These are phyloP conservation scores for Leuciscus idus DNA, from an alignment of 2,113 vertebrate species.

Conservation along the genomic window DNA sequence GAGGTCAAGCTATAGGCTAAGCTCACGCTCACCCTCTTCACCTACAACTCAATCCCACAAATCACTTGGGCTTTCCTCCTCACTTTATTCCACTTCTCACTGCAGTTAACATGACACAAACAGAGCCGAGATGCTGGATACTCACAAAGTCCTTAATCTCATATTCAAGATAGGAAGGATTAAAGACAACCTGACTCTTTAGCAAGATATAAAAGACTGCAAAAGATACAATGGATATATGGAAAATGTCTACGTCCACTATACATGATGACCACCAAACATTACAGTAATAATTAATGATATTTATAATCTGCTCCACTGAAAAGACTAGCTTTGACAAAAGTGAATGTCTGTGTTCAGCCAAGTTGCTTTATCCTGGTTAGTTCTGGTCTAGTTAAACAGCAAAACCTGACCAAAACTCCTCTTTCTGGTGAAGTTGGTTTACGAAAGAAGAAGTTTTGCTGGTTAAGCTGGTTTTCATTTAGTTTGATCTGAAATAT, in stretches of 20 bases:
- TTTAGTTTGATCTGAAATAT: not conserved
- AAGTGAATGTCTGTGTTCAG: not conserved
- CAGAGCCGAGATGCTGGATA: not conserved
- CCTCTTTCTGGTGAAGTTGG: not conserved
- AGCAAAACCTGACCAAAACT: not conserved
- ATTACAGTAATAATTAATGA: not conserved
- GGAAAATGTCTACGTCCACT: not conserved
- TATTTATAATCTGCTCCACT: too few relatives aligned
- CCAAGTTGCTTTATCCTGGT: not conserved
- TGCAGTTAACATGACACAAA: not conserved
- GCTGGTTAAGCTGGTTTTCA: not conserved
- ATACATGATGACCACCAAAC: not conserved
- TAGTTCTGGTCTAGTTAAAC: not conserved
- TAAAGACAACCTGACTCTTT: not conserved
- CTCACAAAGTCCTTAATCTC: not conserved
- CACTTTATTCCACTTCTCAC: constrained; percentile 3
- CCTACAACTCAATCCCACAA: not conserved
- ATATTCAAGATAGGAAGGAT: not conserved
- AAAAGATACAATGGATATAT: not conserved
- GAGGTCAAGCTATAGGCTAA: constrained; percentile 31
- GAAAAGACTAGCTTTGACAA: not conserved
- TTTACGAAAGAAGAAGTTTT: too few relatives aligned
- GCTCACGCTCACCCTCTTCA: constrained; percentile 16
- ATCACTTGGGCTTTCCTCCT: constrained; percentile 7
- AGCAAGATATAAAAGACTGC: not conserved